A percentile compares a stretch with the other conserved stretches of the same genome.
Conservation (phyloP, 2,888 invertebrate genomes). For the Sesia apiformis region DNA sequence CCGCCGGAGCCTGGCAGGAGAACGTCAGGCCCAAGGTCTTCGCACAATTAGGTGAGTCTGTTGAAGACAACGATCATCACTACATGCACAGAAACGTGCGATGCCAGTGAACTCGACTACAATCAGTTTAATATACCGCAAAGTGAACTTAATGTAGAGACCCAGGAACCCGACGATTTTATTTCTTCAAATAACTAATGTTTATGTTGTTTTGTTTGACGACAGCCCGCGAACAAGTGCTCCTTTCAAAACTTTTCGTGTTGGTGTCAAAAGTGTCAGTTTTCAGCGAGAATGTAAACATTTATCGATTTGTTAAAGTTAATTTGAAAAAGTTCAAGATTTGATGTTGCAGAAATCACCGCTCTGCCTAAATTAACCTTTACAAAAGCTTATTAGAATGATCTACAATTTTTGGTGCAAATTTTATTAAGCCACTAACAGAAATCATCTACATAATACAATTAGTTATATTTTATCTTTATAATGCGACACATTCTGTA, state of each 20-base stretch:
- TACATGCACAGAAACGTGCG: constrained; percentile 35
- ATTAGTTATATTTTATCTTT: no score
- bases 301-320: no score
- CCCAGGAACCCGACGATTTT: no score
- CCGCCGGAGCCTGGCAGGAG: constrained; percentile 88
- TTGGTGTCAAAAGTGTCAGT: not conserved
- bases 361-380: no score
- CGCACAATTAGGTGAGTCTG: constrained; percentile 90
- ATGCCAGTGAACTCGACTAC: constrained; percentile 42
- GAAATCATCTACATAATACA: no score
- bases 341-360: no score
- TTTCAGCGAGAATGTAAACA: no score
- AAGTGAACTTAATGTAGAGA: constrained; percentile 25
- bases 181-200: constrained; percentile 26
- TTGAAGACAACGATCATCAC: constrained; percentile 18
- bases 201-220: constrained; percentile 64
- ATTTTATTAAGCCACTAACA: no score
- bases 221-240: constrained; percentile 55
- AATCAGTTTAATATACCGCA: constrained; percentile 38
- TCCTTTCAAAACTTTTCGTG: constrained; percentile 39
- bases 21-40: constrained; percentile 94
- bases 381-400: no score
- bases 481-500: no score
- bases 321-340: no score
- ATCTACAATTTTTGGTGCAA: no score